Base-by-base conservation (phyloP, 2,888 invertebrate species). In the Druceiella hillmani region DNA sequence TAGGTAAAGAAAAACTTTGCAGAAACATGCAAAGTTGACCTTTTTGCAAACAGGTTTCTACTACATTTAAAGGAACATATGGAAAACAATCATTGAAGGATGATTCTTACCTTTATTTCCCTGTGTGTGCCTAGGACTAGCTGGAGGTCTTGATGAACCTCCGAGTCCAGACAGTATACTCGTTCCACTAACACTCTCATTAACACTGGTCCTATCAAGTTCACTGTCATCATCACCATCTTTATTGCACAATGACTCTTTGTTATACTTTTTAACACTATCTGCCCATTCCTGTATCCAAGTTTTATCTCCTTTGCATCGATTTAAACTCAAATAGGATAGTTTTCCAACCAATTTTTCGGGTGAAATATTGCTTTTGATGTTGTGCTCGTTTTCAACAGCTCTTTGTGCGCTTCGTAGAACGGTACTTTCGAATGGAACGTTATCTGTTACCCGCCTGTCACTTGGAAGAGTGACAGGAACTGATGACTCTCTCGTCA, bases 241-340 rank as follows among this genome's bases (percentile, higher is more conserved):
- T 13, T 58, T 58, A 6, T 44, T 47, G 0, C 54, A 57, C 33
- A 63, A 43, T 1, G 60, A 54, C 49, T 70, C 61, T 10, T 63
- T 66, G 44, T 71, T 72, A 40, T 71, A 70, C 45, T 68, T 71
- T 51, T 70, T 71, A 0, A 76, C 79, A 54, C 78, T 78, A 20
- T 77, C 72, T 0, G 79, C 79, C 79, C 79, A 79, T 45, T 79
- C 78, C 48, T 78, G 77, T 1, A 79, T 79, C 79, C 79, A 79
- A 0, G 69, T 67, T 41, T 71, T 71, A 45, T 72, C 72, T 10
- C 72, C 72, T 50, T 67, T 70, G 51, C 72, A 71, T 39, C 72
- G 51, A 39, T 69, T 73, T 17, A 72, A 44, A 41, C 71, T 72
- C 49, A 72, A 54, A 49, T 71, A 62, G 0, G 72, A 72, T 46